These are phyloP conservation scores for Ctenomys sociabilis DNA, from an alignment of 2,113 vertebrate genomes.

Conservation along the genomic window DNA sequence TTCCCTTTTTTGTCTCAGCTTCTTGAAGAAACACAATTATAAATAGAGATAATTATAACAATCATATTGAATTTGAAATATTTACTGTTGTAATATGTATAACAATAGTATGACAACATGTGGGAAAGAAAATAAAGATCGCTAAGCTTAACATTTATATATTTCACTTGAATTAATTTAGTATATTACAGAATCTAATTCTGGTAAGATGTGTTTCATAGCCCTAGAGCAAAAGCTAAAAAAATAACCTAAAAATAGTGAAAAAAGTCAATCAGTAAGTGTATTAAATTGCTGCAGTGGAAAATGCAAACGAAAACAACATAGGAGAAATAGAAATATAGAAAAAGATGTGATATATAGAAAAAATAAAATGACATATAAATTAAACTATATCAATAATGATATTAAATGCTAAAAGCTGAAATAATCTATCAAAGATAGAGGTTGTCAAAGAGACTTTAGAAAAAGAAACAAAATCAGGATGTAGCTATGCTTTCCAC, in stretches of 20 bases:
- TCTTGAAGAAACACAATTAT: conserved; percentile 48
- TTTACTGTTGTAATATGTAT: not conserved
- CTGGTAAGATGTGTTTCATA: not conserved
- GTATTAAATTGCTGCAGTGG: conserved; percentile 34
- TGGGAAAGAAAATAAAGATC: not conserved
- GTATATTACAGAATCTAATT: conserved; percentile 31
- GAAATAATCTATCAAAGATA: not conserved
- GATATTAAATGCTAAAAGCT: not conserved
- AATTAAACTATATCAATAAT: not conserved
- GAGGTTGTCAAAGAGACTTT: not conserved
- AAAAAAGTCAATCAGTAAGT: not conserved
- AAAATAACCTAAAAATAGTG: conserved; percentile 46
- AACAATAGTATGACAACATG: not conserved
- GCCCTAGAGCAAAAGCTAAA: not conserved
- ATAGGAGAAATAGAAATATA: not conserved
- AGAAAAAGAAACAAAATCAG: not conserved
- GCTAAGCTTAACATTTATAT: not conserved
- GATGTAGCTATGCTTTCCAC: not conserved
- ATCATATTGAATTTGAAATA: conserved; percentile 16
- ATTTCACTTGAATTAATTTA: conserved; percentile 52
- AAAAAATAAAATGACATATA: not conserved
- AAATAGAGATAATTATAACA: conserved; percentile 38
- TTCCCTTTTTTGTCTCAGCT: not conserved
- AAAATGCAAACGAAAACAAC: conserved; percentile 14
- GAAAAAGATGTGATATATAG: not conserved